phyloP scores from a whole-genome alignment of 1,140 invertebrate species.

The Diuraphis noxia region DNA sequence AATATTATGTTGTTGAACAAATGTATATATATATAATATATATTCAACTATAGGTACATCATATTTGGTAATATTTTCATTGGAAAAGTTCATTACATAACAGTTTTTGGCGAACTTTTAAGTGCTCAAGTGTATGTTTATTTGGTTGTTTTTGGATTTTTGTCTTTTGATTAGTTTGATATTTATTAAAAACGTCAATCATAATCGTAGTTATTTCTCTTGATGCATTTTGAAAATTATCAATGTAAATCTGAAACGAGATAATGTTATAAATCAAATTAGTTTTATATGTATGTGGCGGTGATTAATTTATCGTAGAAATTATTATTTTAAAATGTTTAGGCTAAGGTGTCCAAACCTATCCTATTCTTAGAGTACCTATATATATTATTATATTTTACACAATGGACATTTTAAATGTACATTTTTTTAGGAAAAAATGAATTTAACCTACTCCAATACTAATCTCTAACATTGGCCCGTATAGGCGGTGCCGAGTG shows the following conservation, averaged over 20 bases:
- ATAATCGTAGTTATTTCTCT: slow-evolving; percentile 19
- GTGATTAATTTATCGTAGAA: neutral
- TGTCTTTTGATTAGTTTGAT: neutral
- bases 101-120: neutral
- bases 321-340: neutral
- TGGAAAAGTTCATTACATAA: neutral
- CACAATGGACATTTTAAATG: too few relatives aligned
- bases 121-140: neutral
- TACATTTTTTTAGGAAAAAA: too few relatives aligned
- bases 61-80: neutral
- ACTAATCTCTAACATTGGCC: too few relatives aligned
- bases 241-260: neutral
- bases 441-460: too few relatives aligned
- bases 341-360: too few relatives aligned
- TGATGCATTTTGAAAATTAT: slow-evolving; percentile 1
- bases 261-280: neutral
- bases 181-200: slow-evolving; percentile 5
- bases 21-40: neutral
- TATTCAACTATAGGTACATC: neutral
- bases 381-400: too few relatives aligned
- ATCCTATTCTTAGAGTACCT: too few relatives aligned
- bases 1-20: neutral
- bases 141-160: neutral
- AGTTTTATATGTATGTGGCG: neutral
- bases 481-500: too few relatives aligned